Evolutionary conservation across 2,113 vertebrate species (phyloP).

Genomic region (Malurus elegans): DNA sequence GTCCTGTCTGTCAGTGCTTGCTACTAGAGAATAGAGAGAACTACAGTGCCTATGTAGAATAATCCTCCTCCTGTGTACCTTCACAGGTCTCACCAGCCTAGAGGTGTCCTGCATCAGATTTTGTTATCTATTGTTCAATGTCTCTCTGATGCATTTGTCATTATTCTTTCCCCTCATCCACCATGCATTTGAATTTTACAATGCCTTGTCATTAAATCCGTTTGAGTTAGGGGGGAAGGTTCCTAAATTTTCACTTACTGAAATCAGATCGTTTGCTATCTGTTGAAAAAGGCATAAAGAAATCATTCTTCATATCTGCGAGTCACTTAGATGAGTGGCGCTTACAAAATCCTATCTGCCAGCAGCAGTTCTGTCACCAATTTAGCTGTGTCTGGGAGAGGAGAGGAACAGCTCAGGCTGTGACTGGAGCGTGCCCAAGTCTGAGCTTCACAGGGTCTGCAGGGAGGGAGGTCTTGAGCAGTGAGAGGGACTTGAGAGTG

Average conservation of each 20-base stretch:
- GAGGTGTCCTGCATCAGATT: neutral
- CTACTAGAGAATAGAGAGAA: neutral
- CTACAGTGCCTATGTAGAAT: accelerated
- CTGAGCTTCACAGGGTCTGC: neutral
- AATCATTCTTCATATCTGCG: neutral
- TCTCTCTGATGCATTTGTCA: neutral
- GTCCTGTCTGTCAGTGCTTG: neutral
- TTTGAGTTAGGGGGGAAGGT: neutral
- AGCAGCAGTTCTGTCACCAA: conserved; percentile 1
- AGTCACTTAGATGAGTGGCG: neutral
- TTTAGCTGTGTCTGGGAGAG: neutral
- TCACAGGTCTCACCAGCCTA: neutral
- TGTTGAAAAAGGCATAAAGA: neutral
- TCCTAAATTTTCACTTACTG: neutral
- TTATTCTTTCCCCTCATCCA: neutral
- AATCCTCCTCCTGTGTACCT: neutral
- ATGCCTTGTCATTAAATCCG: neutral
- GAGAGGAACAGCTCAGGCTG: neutral
- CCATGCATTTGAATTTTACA: neutral
- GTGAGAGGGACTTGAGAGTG: neutral
- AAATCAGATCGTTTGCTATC: neutral
- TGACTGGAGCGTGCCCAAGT: neutral
- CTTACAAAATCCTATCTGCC: conserved; percentile 5
- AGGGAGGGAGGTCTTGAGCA: neutral
- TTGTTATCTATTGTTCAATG: neutral